Evolutionary conservation across 64 coral and sea anemone genomes (phyloP).

Genomic region (Stichodactyla mertensii): DNA sequence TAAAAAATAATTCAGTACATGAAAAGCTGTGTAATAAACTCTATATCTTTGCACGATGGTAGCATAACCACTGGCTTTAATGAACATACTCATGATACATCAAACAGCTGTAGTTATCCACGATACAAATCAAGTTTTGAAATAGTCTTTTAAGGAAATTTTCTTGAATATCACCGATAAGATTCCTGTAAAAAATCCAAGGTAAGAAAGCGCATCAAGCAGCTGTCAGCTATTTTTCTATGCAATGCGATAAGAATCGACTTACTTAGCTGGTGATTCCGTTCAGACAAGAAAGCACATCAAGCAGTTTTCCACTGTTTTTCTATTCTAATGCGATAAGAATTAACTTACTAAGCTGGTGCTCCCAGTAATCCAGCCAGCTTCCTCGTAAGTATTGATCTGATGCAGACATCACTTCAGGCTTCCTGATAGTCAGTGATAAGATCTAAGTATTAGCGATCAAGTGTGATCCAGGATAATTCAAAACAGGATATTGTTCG

Average conservation of each 20-base stretch:
- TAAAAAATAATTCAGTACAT: too few relatives aligned
- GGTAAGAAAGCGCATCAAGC: background rate
- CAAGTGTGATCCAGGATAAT: too few relatives aligned
- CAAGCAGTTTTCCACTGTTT: background rate
- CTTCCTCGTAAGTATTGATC: conserved; percentile 79
- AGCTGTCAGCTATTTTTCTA: background rate
- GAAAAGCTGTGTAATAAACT: too few relatives aligned
- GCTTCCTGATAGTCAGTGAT: conserved; percentile 1
- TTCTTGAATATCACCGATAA: too few relatives aligned
- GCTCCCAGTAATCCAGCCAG: conserved; percentile 76
- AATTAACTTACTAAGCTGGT: conserved; percentile 56
- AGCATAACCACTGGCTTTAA: too few relatives aligned
- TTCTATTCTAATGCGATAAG: background rate
- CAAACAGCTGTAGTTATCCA: too few relatives aligned
- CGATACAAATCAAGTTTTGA: too few relatives aligned
- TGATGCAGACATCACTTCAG: conserved; percentile 35
- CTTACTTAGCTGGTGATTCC: conserved; percentile 69
- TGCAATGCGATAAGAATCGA: background rate
- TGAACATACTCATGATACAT: too few relatives aligned
- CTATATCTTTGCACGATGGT: too few relatives aligned
- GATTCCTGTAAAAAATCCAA: too few relatives aligned
- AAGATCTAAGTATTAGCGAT: background rate
- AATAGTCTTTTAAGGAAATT: too few relatives aligned
- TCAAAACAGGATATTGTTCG: too few relatives aligned
- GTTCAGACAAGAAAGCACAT: background rate